Base-by-base conservation (phyloP, 1,140 invertebrate genomes). In the Trichonephila clavata region DNA sequence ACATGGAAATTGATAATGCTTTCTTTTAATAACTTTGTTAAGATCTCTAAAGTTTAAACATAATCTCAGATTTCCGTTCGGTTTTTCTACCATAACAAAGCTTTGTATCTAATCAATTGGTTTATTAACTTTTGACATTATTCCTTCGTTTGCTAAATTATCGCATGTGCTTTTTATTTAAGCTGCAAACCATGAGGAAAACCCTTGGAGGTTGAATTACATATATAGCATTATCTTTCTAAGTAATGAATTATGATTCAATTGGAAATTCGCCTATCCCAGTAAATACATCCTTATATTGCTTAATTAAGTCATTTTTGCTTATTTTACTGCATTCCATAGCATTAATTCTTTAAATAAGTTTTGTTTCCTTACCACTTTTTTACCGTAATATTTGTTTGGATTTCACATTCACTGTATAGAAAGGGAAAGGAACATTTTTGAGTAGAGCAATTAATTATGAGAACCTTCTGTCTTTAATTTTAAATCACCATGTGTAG, bases 51-150 rank as follows among this genome's bases (percentile, higher is more conserved):
- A 94, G 65, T 95, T 94, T 32, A 95, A 80, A 88, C 94, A 94
- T 7, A 95, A 24, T 91, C 94, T 68, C 20, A 94, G 32, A 59
- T 91, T 80, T 50, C 90, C 93, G 87, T 93, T 94, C 7, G 92
- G 86, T 88, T 94, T 95, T 18, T 88, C 90, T 18, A 95, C 94
- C 39, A 95, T 80, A 16, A 95, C 94, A 16, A 95, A 39, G 2
- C 65, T 32, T 32, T 32, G 32, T 32, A 32, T 3, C 3, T 3
- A 32, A 32, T 32, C 3, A n/a, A 0, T 87, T 94, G 20, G 95
- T 93, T 93, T 94, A 90, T 95, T 94, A 63, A 95, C 95, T 63
- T 95, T 94, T 63, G 93, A 43, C 39, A 96, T 95, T 61, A 95
- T 94, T 20, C 86, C 92, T n/a, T 77, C 18, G 27, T 94, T 90